Base-by-base conservation (phyloP, 2,888 invertebrate genomes). In the Agonopterix arenella region DNA sequence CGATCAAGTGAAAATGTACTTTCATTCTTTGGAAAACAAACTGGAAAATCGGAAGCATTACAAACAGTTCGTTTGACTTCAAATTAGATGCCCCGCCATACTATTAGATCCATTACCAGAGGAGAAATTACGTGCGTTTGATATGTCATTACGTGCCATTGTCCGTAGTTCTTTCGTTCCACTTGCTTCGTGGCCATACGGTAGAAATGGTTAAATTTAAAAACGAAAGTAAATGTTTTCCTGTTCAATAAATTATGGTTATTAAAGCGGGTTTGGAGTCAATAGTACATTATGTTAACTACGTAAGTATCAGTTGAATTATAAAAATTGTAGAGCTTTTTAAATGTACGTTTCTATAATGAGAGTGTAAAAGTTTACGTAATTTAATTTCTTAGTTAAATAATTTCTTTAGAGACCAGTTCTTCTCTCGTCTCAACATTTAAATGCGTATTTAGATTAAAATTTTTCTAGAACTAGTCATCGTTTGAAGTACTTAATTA, bases 1-100 rank as follows among this genome's bases (percentile, higher is more conserved):
- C 58, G 56, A 70, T 70, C 59, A 66, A 72, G 77, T 71, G 76
- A 80, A 77, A 80, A 72, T 71, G 62, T 63, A 77, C 77, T 78
- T 78, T 77, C 76, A 65, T 67, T 77, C 66, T 55, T 61, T 61
- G 54, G 76, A 77, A 74, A 78, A 75, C 67, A 60, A 67, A 62
- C 61, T 68, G 71, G 75, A 74, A 76, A 77, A 80, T 77, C 66
- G 73, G 74, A 73, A 74, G 70, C 72, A 60, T 64, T 68, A 62
- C 70, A 62, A 67, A 65, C 40, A 37, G 47, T 37, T 38, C 59
- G 60, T 58, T 62, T 58, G 53, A 52, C 50, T 57, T 56, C 60
- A 60, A 70, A 73, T 70, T 70, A 68, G 64, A 64, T 64, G 61
- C 65, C 57, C 36, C 44, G 47, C 48, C 47, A 51, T 51, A 47